Percentiles rank a stretch among this genome's conserved stretches.
Evolutionary conservation across 23 tunicate genomes (phyloP).

Genomic region (Aplidium turbinatum): DNA sequence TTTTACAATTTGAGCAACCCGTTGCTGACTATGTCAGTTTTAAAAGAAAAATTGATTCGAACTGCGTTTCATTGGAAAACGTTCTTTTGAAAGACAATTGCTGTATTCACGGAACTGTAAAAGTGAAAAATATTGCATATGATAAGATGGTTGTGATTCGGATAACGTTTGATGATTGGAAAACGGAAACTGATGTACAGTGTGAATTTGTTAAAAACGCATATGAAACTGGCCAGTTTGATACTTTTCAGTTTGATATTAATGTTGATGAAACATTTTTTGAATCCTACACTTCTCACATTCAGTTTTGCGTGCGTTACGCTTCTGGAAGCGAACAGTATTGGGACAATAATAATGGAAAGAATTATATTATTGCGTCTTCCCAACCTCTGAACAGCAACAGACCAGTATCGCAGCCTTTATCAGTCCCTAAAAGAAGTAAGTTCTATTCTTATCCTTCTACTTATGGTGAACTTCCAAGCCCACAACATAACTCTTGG

Average conservation of each 20-base stretch:
- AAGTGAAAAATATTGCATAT: slow-evolving; percentile 82
- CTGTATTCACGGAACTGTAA: slow-evolving; percentile 46
- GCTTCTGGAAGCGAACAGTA: slow-evolving; percentile 26
- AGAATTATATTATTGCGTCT: slow-evolving; percentile 67
- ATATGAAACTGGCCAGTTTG: slow-evolving; percentile 51
- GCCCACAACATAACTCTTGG: slow-evolving; percentile 5
- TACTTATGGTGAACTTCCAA: slow-evolving; percentile 9
- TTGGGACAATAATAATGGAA: slow-evolving; percentile 87
- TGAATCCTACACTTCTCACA: not conserved
- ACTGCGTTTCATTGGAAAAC: slow-evolving; percentile 74
- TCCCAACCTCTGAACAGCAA: no score
- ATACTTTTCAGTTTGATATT: slow-evolving; percentile 74
- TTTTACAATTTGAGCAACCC: slow-evolving; percentile 71
- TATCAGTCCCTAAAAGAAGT: not conserved
- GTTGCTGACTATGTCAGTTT: slow-evolving; percentile 65
- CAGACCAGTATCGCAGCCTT: not conserved
- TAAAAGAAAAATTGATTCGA: slow-evolving; percentile 46
- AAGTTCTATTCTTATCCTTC: slow-evolving; percentile 14
- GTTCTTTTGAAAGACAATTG: slow-evolving; percentile 34
- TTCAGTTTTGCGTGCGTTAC: slow-evolving; percentile 73
- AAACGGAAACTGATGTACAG: slow-evolving; percentile 27
- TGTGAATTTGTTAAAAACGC: slow-evolving; percentile 55
- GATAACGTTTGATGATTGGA: slow-evolving; percentile 75
- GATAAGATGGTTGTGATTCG: slow-evolving; percentile 72
- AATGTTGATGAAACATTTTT: slow-evolving; percentile 2